These are phyloP conservation scores for Hypotaenidia okinawae DNA, from an alignment of 2,797 vertebrate genomes.

Conservation along the genomic window DNA sequence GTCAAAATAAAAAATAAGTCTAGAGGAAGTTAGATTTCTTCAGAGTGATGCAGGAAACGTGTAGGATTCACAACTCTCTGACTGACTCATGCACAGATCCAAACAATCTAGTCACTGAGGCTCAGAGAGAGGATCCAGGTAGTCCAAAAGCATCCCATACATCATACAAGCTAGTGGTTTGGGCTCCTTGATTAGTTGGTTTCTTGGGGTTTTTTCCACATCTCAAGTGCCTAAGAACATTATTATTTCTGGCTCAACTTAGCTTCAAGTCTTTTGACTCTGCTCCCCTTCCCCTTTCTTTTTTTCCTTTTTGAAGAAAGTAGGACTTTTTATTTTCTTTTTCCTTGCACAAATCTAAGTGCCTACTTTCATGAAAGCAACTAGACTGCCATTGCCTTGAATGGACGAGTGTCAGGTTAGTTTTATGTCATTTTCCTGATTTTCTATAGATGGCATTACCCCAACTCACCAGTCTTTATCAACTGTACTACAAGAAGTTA, in stretches of 20 bases:
- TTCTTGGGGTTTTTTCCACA: not conserved
- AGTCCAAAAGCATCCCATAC: not conserved
- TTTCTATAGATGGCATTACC: not conserved
- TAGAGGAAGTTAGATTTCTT: not conserved
- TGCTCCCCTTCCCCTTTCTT: rapidly evolving
- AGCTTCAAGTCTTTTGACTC: not conserved
- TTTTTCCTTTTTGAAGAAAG: not conserved
- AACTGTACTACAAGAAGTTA: not conserved
- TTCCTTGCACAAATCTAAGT: not conserved
- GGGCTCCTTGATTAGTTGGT: too few species aligned
- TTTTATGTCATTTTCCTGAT: not conserved
- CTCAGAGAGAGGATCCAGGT: not conserved
- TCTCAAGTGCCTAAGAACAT: not conserved
- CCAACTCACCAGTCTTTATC: not conserved
- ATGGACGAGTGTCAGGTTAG: not conserved
- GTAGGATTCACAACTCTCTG: not conserved
- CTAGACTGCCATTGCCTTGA: not conserved
- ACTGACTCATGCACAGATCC: not conserved
- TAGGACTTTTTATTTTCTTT: not conserved
- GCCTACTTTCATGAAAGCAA: not conserved
- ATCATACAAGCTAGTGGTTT: too few species aligned
- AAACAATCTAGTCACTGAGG: not conserved
- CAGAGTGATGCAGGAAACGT: not conserved
- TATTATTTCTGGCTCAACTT: not conserved
- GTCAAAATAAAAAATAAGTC: not conserved